Percentiles rank a stretch among this genome's conserved stretches.
Evolutionary conservation across 1,140 invertebrate genomes (phyloP).

Genomic region (Zaprionus gabonicus): DNA sequence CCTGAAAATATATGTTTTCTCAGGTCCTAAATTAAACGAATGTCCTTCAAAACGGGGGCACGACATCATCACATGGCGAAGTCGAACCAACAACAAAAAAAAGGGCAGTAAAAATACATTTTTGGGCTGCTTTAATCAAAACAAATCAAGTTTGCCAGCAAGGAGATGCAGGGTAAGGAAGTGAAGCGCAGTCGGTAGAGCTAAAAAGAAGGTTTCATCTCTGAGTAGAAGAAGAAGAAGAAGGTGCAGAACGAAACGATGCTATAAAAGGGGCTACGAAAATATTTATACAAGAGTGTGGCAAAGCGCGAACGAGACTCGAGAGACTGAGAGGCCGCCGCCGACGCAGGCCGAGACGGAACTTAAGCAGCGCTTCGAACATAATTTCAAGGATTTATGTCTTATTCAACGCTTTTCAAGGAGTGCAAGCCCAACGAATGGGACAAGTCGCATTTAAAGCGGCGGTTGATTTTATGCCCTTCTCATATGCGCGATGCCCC

Average conservation of each 20-base stretch:
- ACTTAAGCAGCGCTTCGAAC: conserved; percentile 39
- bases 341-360: conserved; percentile 10
- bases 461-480: conserved; percentile 48
- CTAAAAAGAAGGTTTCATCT: background rate
- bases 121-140: conserved; percentile 60
- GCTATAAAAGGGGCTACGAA: conserved; percentile 35
- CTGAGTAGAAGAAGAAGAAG: background rate
- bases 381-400: conserved; percentile 71
- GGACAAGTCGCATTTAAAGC: conserved; percentile 27
- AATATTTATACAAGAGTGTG: conserved; percentile 58
- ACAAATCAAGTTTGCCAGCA: conserved; percentile 54
- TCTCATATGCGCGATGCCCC: conserved; percentile 7
- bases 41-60: conserved; percentile 61
- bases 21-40: conserved; percentile 67
- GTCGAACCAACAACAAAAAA: conserved; percentile 13
- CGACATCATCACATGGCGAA: conserved; percentile 45
- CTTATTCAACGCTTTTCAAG: conserved; percentile 60
- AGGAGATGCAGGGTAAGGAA: background rate
- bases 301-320: conserved; percentile 30
- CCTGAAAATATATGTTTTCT: conserved; percentile 63
- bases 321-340: background rate
- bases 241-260: conserved; percentile 28
- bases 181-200: background rate
- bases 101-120: conserved; percentile 24
- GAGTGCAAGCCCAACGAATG: conserved; percentile 30